These are phyloP conservation scores for Sterna hirundo DNA, from an alignment of 2,113 vertebrate species.

Conservation along the genomic window DNA sequence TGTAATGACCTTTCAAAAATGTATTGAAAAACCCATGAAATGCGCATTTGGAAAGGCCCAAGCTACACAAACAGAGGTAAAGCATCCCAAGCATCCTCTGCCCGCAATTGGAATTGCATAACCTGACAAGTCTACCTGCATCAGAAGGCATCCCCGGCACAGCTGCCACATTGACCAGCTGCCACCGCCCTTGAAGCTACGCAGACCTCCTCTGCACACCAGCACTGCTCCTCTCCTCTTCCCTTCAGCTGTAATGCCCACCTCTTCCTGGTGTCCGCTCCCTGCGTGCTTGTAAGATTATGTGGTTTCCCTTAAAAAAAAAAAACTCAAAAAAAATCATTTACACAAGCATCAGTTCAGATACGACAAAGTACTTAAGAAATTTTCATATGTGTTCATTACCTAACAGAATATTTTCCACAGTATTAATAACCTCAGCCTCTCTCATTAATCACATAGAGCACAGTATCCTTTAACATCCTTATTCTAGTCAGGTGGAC, in stretches of 20 bases:
- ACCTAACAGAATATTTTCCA: neutral
- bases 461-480: neutral
- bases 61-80: neutral
- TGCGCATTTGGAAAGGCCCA: neutral
- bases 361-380: neutral
- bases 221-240: neutral
- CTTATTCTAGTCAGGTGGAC: neutral
- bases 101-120: neutral
- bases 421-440: neutral
- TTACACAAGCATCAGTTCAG: neutral
- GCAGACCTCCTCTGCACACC: neutral
- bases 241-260: neutral
- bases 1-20: neutral
- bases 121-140: neutral
- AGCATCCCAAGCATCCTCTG: neutral
- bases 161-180: accelerated
- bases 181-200: neutral
- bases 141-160: neutral
- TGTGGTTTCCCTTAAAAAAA: neutral
- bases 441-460: neutral
- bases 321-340: neutral
- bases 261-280: neutral
- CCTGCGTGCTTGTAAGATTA: neutral
- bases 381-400: neutral
- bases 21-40: neutral